Evolutionary conservation across 2,888 invertebrate genomes (phyloP), one percentile per base, ranked within the genome.

Genomic region (Leucoptera coffeella): DNA sequence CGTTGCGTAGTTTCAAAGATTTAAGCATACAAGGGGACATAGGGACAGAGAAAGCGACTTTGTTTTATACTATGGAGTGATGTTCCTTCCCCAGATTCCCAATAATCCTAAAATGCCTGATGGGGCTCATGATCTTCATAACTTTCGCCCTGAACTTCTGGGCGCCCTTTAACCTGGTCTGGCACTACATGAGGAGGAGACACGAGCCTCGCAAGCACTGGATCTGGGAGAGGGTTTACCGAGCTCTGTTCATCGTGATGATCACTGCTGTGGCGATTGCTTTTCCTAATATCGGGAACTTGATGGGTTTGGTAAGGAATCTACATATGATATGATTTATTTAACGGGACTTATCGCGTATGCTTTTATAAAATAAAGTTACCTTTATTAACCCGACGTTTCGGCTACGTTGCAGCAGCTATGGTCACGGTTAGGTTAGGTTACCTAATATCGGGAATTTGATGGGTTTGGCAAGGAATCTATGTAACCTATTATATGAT

Each of bases 61-160:
- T n/a, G n/a, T n/a, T n/a, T n/a, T n/a, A n/a, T n/a, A n/a, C n/a
- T n/a, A n/a, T n/a, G n/a, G n/a, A n/a, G n/a, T n/a, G n/a, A n/a
- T n/a, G n/a, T n/a, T n/a, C n/a, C n/a, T n/a, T n/a, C n/a, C 42
- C 11, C 50, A 69, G 67, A 15, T 62, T 65, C 12, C 65, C 67
- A 9, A 50, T 53, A 17, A 41, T 62, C 2, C 36, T 69, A 1
- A 65, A 67, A 36, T 51, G 46, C 17, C 28, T 65, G 9, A 67
- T 69, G 57, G 67, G 51, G 0, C 28, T 60, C 0, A 64, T 69
- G 64, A 65, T 67, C n/a, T 65, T 59, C 32, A 48, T 65, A 9
- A 69, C 67, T 0, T 67, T 61, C 9, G 65, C 62, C 0, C 40
- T 69, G 0, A 67, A 65, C 37, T 69, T 59, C 39, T 69, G 64